Base-by-base conservation (phyloP, 2,113 vertebrate species). In the Aspidoscelis tigris region DNA sequence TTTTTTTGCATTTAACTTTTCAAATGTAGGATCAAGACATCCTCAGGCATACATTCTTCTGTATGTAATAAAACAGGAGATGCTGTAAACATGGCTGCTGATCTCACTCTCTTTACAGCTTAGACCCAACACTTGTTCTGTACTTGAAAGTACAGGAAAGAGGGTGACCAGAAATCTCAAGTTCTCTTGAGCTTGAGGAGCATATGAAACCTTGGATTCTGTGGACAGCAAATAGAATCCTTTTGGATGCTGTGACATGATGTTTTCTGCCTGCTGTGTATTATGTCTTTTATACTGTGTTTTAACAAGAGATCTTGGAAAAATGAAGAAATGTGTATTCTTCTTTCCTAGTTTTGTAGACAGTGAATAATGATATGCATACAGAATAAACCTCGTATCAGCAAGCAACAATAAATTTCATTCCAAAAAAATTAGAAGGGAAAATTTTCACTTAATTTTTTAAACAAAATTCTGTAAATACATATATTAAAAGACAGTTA, bases 1-100 rank as follows among this genome's bases (percentile, higher is more conserved):
- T 82, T 84, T 76, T 55, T 53, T 53, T 9, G 80, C 83, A 87
- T 5, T 20, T 18, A 24, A 66, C 41, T 72, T 73, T 21, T 12
- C 21, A 53, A 21, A 10, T 65, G 26, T 58, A 33, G 75, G 20
- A 78, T 50, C 20, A 77, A 69, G 11, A 11, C 12, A 53, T 47
- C 21, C n/a, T 9, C 21, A 39, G 7, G n/a, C 22, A 47, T 70
- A 10, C 44, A 33, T n/a, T 82, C 3, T 16, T 14, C n/a, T 81
- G 21, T 68, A n/a, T 11, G 7, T 43, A n/a, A 82, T 53, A 26
- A 64, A 47, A 3, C 7, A 33, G 20, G 65, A 12, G 2, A 41
- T 70, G 8, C 14, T 16, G n/a, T 84, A 66, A 78, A 11, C 71
- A 61, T 78, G 43, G 53, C 43, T 78, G 6, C 39, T 84, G n/a